These are phyloP conservation scores for Pangasius sanitwongsei DNA, from an alignment of 2,797 vertebrate species.

Conservation along the genomic window DNA sequence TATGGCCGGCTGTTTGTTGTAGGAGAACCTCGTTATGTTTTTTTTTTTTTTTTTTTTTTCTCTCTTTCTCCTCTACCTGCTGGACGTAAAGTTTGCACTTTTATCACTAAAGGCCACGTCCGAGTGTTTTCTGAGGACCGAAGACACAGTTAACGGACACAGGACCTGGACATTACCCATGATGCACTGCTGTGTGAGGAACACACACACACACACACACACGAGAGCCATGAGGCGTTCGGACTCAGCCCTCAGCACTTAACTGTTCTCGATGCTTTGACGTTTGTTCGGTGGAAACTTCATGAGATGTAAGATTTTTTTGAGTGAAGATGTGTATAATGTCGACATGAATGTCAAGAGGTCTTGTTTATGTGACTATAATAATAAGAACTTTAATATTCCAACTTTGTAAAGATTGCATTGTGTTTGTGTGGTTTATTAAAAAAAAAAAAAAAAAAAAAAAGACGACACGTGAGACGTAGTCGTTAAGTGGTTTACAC, in stretches of 20 bases:
- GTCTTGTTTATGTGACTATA: conserved; percentile 39
- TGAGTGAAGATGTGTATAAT: neutral
- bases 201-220: conserved; percentile 48
- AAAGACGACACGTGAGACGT: neutral
- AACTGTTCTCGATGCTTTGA: neutral
- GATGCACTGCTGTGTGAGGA: conserved; percentile 34
- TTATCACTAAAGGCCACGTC: conserved; percentile 40
- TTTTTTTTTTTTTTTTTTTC: neutral
- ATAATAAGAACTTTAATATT: conserved; percentile 38
- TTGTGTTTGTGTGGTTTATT: conserved; percentile 18
- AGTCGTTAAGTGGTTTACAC: conserved; percentile 66
- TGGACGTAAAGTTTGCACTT: conserved; percentile 66
- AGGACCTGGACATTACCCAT: conserved; percentile 35
- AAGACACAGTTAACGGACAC: neutral
- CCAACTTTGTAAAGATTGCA: conserved; percentile 9
- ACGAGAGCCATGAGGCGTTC: neutral
- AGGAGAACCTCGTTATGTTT: conserved; percentile 45
- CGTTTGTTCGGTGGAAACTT: neutral
- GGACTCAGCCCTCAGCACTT: neutral
- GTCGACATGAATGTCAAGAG: neutral
- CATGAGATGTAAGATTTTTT: neutral
- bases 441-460: conserved; percentile 61
- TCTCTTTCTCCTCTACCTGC: conserved; percentile 5
- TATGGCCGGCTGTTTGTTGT: conserved; percentile 79
- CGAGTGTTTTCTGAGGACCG: neutral